A percentile compares a stretch with the other conserved stretches of the same genome.
Conservation (phyloP, 1,140 invertebrate genomes). For the Bemisia tabaci region DNA sequence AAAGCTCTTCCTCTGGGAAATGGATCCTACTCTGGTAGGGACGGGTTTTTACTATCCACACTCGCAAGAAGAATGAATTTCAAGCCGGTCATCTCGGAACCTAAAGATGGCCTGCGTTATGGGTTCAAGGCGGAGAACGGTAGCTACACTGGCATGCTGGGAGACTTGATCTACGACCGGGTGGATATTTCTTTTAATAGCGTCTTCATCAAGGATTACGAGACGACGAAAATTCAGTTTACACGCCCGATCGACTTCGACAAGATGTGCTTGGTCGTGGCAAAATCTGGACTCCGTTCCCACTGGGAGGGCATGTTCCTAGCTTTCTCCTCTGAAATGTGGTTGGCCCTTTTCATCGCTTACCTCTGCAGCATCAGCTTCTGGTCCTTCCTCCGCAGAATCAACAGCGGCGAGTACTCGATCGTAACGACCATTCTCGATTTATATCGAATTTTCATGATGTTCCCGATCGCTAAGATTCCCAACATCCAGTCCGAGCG, state of each 20-base stretch:
- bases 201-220: conserved; percentile 29
- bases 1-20: conserved; percentile 19
- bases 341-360: conserved; percentile 23
- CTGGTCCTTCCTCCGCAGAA: conserved; percentile 23
- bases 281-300: conserved; percentile 30
- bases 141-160: conserved; percentile 29
- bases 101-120: conserved; percentile 22
- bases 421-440: conserved; percentile 7
- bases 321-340: conserved; percentile 27
- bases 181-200: conserved; percentile 30
- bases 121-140: conserved; percentile 27
- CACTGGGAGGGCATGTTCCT: conserved; percentile 30
- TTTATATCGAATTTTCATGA: conserved; percentile 15
- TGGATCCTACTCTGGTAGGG: conserved; percentile 16
- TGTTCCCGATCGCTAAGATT: conserved; percentile 16
- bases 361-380: conserved; percentile 18
- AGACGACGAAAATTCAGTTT: conserved; percentile 25
- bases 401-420: conserved; percentile 5
- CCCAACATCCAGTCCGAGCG: conserved; percentile 11
- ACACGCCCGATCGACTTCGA: conserved; percentile 27
- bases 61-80: conserved; percentile 30
- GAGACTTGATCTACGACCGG: conserved; percentile 25
- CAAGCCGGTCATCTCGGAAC: conserved; percentile 18
- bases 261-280: conserved; percentile 30
- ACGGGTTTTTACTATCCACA: conserved; percentile 27